phyloP scores from a whole-genome alignment of 2,797 vertebrate species.

The Lemur catta region DNA sequence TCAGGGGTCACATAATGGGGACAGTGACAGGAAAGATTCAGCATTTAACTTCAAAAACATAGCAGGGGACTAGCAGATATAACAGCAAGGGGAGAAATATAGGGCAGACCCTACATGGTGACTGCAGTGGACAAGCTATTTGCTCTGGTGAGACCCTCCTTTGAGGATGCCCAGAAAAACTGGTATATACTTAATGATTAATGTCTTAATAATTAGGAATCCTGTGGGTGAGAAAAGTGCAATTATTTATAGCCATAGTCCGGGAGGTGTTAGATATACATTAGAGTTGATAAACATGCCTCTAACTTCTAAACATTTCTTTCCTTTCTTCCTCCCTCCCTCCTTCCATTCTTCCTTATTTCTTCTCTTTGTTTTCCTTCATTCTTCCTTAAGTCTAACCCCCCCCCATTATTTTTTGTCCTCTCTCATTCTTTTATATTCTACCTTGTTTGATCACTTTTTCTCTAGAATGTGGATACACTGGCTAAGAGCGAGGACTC shows the following conservation, averaged over 20 bases:
- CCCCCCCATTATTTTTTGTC: rapidly evolving
- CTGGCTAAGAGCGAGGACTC: neutral
- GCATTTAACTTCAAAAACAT: neutral
- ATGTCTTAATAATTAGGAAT: neutral
- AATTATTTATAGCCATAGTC: neutral
- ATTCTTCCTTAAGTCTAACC: neutral
- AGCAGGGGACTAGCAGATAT: no score
- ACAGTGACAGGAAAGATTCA: neutral
- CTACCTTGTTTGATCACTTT: neutral
- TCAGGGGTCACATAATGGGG: neutral
- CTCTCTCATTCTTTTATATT: neutral
- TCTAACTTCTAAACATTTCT: neutral
- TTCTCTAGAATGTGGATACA: neutral
- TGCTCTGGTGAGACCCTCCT: neutral
- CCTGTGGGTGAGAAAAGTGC: neutral
- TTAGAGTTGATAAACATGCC: neutral
- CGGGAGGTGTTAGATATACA: neutral
- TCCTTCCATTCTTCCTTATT: neutral
- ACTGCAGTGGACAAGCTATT: neutral
- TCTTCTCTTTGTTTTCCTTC: neutral
- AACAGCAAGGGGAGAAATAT: neutral
- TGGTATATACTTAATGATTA: neutral
- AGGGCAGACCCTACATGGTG: neutral
- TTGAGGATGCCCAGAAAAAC: neutral
- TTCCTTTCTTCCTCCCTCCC: neutral